Evolutionary conservation across 92 coral and sea anemone genomes (phyloP), one percentile per base, ranked within the genome.

Genomic region (Porites evermanni): DNA sequence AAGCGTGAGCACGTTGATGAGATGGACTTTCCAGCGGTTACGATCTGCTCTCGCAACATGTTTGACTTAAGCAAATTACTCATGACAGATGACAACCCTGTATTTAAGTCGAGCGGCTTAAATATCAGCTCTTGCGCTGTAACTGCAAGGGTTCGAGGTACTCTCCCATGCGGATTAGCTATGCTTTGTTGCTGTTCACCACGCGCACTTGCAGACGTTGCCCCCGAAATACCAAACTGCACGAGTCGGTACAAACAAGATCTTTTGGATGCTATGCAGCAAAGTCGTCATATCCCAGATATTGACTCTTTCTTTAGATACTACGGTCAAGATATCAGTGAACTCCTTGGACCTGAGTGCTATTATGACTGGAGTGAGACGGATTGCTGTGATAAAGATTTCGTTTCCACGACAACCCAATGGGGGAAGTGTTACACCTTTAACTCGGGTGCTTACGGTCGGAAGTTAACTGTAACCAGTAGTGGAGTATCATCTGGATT

Each of bases 11-110:
- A 38, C 6, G 47, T 75, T 20, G 29, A 17, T 13, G 52, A 86
- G 13, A 66, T 89, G 78, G 86, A 84, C 10, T 84, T 89, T 67
- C 89, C 92, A 14, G 92, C 92, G 63, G 89, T 89, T 7, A 78
- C 92, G 24, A 89, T 89, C 56, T 89, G 89, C 64, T 77, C 89
- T 14, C 77, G 64, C 51, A 89, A 78, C 21, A 19, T 56, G 8
- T 70, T 84, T 20, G 24, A 70, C 4, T 78, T 54, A 69, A 78
- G 86, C 67, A 89, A 89, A 73, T 13, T 85, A 29, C 14, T 23
- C 47, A 74, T 84, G 67, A 50, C 66, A 18, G 92, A 89, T 70
- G 26, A 70, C 12, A 63, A 89, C 29, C 92, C 89, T 47, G 12
- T 70, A 1, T 89, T 89, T 77, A 53, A 32, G 38, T 23, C 69